Evolutionary conservation across 1,140 invertebrate species (phyloP).

Genomic region (Musca domestica): DNA sequence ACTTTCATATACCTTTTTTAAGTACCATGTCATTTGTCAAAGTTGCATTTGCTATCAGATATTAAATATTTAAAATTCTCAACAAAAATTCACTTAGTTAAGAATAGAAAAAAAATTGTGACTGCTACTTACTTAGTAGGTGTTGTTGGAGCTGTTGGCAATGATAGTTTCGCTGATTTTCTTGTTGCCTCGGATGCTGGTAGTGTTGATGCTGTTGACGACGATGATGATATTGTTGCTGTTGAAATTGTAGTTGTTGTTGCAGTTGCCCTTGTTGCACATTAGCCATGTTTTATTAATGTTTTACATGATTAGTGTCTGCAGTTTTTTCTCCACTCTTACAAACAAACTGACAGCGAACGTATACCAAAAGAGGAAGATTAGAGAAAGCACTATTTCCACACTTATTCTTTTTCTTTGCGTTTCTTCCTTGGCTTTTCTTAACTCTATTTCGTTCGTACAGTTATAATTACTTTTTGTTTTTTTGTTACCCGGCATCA

Average conservation of each 20-base stretch:
- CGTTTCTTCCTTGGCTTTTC: not conserved
- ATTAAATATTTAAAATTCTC: no score
- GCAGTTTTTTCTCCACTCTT: not conserved
- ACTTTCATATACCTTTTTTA: no score
- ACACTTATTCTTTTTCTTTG: not conserved
- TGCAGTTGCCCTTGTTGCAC: conserved; percentile 11
- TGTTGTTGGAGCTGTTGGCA: conserved; percentile 3
- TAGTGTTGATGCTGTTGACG: not conserved
- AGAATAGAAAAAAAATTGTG: not conserved
- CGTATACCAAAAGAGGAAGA: no score
- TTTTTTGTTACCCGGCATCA: no score
- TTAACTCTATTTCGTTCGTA: no score
- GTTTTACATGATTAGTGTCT: not conserved
- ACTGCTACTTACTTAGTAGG: conserved; percentile 2
- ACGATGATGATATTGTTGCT: not conserved
- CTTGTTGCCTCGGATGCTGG: not conserved
- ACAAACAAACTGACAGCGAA: not conserved
- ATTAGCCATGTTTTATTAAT: conserved; percentile 15
- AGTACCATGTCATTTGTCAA: no score
- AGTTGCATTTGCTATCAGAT: no score
- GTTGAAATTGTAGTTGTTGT: not conserved
- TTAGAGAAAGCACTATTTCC: no score
- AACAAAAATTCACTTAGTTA: not conserved
- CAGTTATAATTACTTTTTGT: no score
- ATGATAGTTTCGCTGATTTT: no score